Evolutionary conservation across 2,797 vertebrate species (phyloP).

Genomic region (Ceryle rudis): DNA sequence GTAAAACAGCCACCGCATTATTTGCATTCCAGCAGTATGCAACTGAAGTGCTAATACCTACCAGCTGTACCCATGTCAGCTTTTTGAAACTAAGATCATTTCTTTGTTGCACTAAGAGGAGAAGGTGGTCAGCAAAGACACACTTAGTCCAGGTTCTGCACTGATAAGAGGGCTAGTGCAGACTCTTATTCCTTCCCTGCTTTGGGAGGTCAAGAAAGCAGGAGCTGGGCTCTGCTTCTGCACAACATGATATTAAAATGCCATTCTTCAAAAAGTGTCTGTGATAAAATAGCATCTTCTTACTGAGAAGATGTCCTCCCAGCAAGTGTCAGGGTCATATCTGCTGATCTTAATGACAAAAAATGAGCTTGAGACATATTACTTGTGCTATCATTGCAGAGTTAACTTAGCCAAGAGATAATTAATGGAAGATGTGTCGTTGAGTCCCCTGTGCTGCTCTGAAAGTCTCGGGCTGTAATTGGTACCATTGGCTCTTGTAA

Average conservation of each 20-base stretch:
- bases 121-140: not conserved
- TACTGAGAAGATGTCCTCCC: not conserved
- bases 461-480: conserved; percentile 17
- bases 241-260: not conserved
- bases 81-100: not conserved
- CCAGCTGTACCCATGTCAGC: not conserved
- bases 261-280: not conserved
- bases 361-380: conserved; percentile 33
- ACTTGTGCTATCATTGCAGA: not conserved
- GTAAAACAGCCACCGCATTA: not conserved
- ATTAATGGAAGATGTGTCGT: conserved; percentile 42
- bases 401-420: conserved; percentile 33
- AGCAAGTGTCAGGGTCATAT: not conserved
- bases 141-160: not conserved
- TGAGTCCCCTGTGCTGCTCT: not conserved
- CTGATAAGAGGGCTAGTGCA: not conserved
- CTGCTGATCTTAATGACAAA: conserved; percentile 49
- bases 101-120: not conserved
- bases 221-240: not conserved
- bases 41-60: not conserved
- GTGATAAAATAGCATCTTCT: not conserved
- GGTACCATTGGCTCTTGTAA: not conserved
- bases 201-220: not conserved
- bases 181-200: not conserved
- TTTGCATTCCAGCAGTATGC: not conserved